Evolutionary conservation across 1,140 invertebrate species (phyloP), one percentile per base, ranked within the genome.

Genomic region (Cydia splendana): DNA sequence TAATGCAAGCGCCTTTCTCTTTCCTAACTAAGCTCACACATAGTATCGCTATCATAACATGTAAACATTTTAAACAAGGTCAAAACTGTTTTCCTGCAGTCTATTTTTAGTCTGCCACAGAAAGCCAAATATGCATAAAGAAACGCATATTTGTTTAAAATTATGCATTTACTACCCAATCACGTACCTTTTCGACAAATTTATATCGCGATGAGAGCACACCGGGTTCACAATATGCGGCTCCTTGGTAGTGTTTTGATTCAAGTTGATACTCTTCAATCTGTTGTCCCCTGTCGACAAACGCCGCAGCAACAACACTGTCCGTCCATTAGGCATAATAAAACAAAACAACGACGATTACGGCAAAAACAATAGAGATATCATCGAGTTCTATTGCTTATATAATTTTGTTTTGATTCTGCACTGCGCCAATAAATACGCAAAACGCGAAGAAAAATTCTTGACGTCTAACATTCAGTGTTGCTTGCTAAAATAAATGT

Each of bases 311-410:
- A 93, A 86, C 75, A 92, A 82, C 65, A 87, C 90, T 76, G 90
- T 87, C 74, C 91, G 90, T 67, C 89, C 88, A 84, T 79, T 88
- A 89, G 91, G 90, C 91, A 93, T 93, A 91, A 88, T 93, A 77
- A 74, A 88, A 77, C 74, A 51, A 78, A 74, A 74, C 48, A 45
- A 76, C 15, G 45, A 80, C 20, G 34, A 42, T 73, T 57, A 62
- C 38, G 34, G 38, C 67, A 62, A 38, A 71, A 71, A 71, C 30
- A 38, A 18, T 38, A 71, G 34, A 71, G n/a, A 71, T 38, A 62
- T 18, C 67, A 71, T 38, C 34, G 67, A 18, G 30, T 71, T 67
- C 28, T 71, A 20, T 9, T 42, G 34, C 67, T 71, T 71, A 71
- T 71, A 45, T 71, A 71, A 71, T 71, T 71, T 71, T 71, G 67